Percentiles rank a stretch among this genome's conserved stretches.
Conservation (phyloP, 2,888 invertebrate species). For the Watsonalla cultraria region DNA sequence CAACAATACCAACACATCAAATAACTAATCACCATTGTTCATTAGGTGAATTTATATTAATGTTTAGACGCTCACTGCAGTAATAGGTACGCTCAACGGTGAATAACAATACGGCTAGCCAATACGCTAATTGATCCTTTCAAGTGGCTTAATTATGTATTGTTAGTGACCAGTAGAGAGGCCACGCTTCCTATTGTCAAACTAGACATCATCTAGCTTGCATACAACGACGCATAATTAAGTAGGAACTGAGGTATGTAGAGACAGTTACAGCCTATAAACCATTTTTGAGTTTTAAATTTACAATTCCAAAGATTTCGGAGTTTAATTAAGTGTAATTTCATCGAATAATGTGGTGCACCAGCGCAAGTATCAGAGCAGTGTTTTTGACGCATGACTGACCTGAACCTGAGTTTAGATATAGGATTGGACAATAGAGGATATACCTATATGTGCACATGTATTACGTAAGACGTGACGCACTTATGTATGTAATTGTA, state of each 20-base stretch:
- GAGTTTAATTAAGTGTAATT: too few relatives aligned
- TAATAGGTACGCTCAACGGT: slow-evolving; percentile 17
- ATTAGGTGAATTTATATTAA: slow-evolving; percentile 37
- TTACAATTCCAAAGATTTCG: too few relatives aligned
- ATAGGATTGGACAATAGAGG: too few relatives aligned
- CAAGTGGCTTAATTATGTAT: slow-evolving; percentile 33
- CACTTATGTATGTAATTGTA: not conserved
- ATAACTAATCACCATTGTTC: slow-evolving; percentile 26
- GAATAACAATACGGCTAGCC: slow-evolving; percentile 25
- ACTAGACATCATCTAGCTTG: not conserved
- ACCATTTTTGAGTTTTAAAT: too few relatives aligned
- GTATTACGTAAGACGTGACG: too few relatives aligned
- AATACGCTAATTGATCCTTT: slow-evolving; percentile 37
- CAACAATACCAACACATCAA: slow-evolving; percentile 15
- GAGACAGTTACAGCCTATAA: too few relatives aligned
- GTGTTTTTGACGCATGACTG: too few relatives aligned
- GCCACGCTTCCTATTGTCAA: not conserved
- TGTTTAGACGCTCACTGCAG: slow-evolving; percentile 22
- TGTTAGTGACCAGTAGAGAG: slow-evolving; percentile 9
- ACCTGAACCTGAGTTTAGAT: too few relatives aligned
- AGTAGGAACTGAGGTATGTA: too few relatives aligned
- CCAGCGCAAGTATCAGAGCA: too few relatives aligned
- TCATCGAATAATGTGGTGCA: too few relatives aligned
- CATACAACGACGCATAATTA: not conserved
- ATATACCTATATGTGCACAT: too few relatives aligned